phyloP scores from a whole-genome alignment of 2,797 vertebrate genomes.

The Danio kyathit region DNA sequence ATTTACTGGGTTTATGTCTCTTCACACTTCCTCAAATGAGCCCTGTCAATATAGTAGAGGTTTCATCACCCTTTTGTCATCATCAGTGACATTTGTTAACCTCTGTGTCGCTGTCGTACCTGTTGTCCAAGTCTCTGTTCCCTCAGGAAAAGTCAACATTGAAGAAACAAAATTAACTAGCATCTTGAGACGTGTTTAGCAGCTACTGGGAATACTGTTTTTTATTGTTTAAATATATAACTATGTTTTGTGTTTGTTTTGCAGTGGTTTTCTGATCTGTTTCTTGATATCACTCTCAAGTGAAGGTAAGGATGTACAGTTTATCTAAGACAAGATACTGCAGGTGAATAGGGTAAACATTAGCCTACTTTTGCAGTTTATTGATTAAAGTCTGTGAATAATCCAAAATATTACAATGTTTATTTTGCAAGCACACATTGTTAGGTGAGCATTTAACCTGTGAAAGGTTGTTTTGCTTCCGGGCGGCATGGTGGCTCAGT shows the following conservation, averaged over 20 bases:
- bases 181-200: not conserved
- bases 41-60: not conserved
- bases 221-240: not conserved
- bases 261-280: not conserved
- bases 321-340: too few relatives aligned
- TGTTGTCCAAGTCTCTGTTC: conserved; percentile 11
- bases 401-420: too few relatives aligned
- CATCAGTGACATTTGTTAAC: not conserved
- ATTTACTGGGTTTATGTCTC: not conserved
- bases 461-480: too few relatives aligned
- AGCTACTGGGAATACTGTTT: not conserved
- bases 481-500: too few relatives aligned
- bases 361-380: too few relatives aligned
- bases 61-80: conserved; percentile 7
- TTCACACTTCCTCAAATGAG: not conserved
- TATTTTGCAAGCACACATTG: too few relatives aligned
- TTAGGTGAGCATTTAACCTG: too few relatives aligned
- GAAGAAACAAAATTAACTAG: not conserved
- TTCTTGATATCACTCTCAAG: not conserved
- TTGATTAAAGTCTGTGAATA: too few relatives aligned
- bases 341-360: too few relatives aligned
- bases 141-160: not conserved
- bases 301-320: conserved; percentile 15
- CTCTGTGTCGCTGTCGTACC: not conserved
- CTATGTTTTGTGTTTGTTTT: not conserved